A percentile compares a stretch with the other conserved stretches of the same genome.
Conservation (phyloP, 2,797 vertebrate species). For the Gymnocypris eckloni region DNA sequence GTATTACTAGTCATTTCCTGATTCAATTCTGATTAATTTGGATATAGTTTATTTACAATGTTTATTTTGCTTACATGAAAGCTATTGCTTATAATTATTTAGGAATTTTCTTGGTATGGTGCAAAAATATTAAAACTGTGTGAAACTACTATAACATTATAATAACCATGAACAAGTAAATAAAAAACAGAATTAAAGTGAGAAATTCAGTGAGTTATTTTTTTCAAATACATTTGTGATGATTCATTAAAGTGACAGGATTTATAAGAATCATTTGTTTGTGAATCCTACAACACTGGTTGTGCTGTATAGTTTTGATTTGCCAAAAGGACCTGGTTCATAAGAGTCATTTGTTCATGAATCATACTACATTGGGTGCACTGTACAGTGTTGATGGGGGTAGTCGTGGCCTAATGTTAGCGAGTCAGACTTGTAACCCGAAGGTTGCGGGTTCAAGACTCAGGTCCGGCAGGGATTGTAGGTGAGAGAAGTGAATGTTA, state of each 20-base stretch:
- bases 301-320: background rate
- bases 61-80: background rate
- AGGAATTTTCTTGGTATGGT: background rate
- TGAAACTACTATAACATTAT: background rate
- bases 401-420: too few species aligned
- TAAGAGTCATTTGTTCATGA: background rate
- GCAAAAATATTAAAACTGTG: background rate
- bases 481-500: too few species aligned
- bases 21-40: background rate
- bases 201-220: too few species aligned
- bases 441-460: too few species aligned
- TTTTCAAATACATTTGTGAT: background rate
- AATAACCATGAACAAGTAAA: too few species aligned
- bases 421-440: too few species aligned
- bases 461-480: too few species aligned
- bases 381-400: background rate
- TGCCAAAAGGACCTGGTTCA: background rate
- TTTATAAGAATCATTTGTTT: background rate
- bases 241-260: background rate
- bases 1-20: background rate
- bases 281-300: background rate
- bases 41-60: background rate
- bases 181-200: too few species aligned
- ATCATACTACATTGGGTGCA: background rate
- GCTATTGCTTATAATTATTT: background rate